phyloP scores from a whole-genome alignment of 2,797 vertebrate species.

The Sebastes diploproa region DNA sequence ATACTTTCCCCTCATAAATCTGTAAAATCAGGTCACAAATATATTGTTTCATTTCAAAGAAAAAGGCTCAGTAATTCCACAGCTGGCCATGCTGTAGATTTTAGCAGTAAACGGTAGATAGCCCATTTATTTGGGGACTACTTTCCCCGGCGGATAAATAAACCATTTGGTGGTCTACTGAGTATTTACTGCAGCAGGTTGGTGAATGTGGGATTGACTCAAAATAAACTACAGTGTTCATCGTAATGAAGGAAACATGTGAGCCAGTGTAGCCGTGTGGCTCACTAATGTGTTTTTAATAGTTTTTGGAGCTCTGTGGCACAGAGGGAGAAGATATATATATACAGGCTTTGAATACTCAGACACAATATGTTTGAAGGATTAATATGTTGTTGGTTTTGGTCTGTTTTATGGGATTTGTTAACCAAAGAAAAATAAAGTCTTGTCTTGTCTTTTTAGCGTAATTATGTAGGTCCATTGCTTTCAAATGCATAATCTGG shows the following conservation, averaged over 20 bases:
- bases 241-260: neutral
- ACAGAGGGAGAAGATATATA: no score
- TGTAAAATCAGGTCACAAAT: neutral
- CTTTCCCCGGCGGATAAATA: neutral
- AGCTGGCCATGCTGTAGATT: no score
- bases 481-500: no score
- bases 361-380: neutral
- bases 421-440: neutral
- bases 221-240: neutral
- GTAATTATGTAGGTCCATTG: no score
- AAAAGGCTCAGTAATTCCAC: neutral
- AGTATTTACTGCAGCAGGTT: neutral
- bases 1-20: neutral
- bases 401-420: neutral
- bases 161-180: neutral
- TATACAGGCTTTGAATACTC: neutral
- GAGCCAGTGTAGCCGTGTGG: neutral
- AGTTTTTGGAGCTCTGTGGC: no score
- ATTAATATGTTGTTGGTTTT: neutral
- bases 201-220: neutral
- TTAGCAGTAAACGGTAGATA: no score
- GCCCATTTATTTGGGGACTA: neutral
- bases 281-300: no score
- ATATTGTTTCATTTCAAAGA: neutral
- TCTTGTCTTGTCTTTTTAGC: no score